Evolutionary conservation across 2,888 invertebrate genomes (phyloP).

Genomic region (Cistogaster globosa): DNA sequence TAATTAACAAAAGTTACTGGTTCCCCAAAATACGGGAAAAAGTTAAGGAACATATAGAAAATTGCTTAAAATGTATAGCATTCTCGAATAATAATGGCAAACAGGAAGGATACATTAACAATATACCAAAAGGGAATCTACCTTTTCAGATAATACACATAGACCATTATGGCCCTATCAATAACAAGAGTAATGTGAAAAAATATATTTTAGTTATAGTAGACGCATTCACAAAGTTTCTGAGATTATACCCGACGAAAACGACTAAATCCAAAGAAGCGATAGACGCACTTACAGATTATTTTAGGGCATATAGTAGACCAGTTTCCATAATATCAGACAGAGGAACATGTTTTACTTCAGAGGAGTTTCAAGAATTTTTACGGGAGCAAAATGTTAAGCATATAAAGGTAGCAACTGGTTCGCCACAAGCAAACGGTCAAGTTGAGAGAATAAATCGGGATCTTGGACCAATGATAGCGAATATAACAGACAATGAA

Average conservation of each 20-base stretch:
- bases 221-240: conserved; percentile 60
- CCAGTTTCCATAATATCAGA: conserved; percentile 24
- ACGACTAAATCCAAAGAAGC: conserved; percentile 51
- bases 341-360: conserved; percentile 45
- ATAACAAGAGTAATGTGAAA: not conserved
- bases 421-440: conserved; percentile 60
- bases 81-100: conserved; percentile 4
- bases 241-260: conserved; percentile 37
- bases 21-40: conserved; percentile 5
- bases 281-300: conserved; percentile 24
- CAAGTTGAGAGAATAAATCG: conserved; percentile 60
- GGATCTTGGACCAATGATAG: conserved; percentile 61
- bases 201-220: conserved; percentile 63
- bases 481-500: conserved; percentile 38
- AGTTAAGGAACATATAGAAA: conserved; percentile 8
- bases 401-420: conserved; percentile 55
- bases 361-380: conserved; percentile 44
- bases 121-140: conserved; percentile 53
- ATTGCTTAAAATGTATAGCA: conserved; percentile 50
- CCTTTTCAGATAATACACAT: conserved; percentile 67
- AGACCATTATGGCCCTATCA: conserved; percentile 69
- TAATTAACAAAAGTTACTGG: conserved; percentile 35
- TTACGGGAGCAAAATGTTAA: conserved; percentile 29
- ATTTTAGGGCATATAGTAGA: conserved; percentile 48
- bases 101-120: conserved; percentile 28